Evolutionary conservation across 1,140 invertebrate species (phyloP), one percentile per base, ranked within the genome.

Genomic region (Zaprionus capensis): DNA sequence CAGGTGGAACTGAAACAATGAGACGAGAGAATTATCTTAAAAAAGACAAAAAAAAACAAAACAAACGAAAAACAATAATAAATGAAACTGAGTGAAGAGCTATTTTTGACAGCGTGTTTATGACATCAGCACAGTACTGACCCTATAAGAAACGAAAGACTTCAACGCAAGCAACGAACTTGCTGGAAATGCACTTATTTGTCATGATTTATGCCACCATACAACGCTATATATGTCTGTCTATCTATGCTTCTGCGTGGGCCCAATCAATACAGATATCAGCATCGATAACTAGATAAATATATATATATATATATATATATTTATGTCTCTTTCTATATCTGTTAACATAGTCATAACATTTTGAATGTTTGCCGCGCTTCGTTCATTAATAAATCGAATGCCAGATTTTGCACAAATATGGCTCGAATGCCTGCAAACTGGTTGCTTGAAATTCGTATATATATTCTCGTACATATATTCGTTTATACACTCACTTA

Each of bases 361-460:
- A 74, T 62, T 70, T 70, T 71, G 31, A 58, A 63, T 71, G 26
- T 53, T 75, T 62, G 34, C 31, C 46, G 57, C 46, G 57, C 64
- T 67, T 59, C 49, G 61, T 90, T 88, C 81, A 88, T 85, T 90
- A 90, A 88, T 84, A 84, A 88, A 87, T 82, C 72, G 80, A 65
- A 76, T 81, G 68, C 74, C 70, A 70, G 58, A 36, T 49, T 78
- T 68, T 87, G 84, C 34, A 59, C 84, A 88, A 84, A 88, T 90
- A 90, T 76, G 84, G 84, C 31, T 5, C 15, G 75, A 67, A 61
- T 76, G 62, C 68, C 56, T 66, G 68, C 61, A 73, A 86, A 87
- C 68, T 65, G 72, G 68, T 76, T 58, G 17, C 41, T 46, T 17
- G 41, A 36, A 44, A 57, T 26, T 51, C 22, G 55, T 55, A 46